Percentiles rank a stretch among this genome's conserved stretches.
Evolutionary conservation across 1,140 invertebrate genomes (phyloP).

Genomic region (Zaprionus taronus): DNA sequence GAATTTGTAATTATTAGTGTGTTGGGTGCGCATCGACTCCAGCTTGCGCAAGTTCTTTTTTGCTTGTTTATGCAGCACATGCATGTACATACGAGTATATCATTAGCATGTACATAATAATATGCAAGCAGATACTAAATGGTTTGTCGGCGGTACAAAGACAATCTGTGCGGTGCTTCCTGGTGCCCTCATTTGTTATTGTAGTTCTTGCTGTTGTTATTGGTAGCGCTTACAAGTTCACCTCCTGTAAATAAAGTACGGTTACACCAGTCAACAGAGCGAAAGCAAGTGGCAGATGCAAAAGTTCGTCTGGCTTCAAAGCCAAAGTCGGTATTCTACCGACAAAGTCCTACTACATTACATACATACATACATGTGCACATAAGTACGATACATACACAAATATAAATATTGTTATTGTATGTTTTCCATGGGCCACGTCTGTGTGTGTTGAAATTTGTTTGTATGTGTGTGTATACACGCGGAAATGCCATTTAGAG

Average conservation of each 20-base stretch:
- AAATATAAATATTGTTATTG: conserved; percentile 62
- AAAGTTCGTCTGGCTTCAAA: conserved; percentile 62
- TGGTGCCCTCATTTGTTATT: conserved; percentile 45
- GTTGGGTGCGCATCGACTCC: too few species aligned
- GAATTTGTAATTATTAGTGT: too few species aligned
- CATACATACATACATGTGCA: conserved; percentile 1
- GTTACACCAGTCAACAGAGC: conserved; percentile 27
- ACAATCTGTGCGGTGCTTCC: conserved; percentile 63
- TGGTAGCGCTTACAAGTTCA: conserved; percentile 63
- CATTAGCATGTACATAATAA: conserved; percentile 64
- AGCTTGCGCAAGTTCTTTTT: not conserved
- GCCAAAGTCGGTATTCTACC: conserved; percentile 41
- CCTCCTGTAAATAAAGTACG: conserved; percentile 72
- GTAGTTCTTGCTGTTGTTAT: conserved; percentile 42
- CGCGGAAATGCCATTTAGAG: conserved; percentile 53
- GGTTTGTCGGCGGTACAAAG: conserved; percentile 54
- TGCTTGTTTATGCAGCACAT: conserved; percentile 11
- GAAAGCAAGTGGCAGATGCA: conserved; percentile 36
- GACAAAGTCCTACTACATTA: conserved; percentile 69
- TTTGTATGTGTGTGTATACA: conserved; percentile 26
- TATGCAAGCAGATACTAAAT: conserved; percentile 56
- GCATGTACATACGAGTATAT: conserved; percentile 23
- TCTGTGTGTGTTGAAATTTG: not conserved
- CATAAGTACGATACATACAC: too few species aligned
- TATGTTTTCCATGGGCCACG: conserved; percentile 30